Evolutionary conservation across 2,113 vertebrate genomes (phyloP).

Genomic region (Noturus placidus): DNA sequence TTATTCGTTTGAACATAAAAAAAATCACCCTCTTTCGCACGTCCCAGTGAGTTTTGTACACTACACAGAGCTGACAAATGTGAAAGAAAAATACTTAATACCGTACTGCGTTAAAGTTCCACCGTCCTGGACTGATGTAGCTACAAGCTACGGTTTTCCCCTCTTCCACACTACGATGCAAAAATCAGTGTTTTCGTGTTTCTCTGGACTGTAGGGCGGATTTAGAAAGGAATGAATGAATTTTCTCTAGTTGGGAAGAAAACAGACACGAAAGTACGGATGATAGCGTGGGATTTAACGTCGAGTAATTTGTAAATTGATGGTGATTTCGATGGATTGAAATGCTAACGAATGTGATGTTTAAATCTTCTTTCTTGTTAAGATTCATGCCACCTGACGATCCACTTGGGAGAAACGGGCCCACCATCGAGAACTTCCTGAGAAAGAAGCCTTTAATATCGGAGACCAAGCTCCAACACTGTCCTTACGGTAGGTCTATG

Average conservation of each 20-base stretch:
- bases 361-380: neutral
- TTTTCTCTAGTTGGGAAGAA: neutral
- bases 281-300: neutral
- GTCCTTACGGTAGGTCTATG: constrained; percentile 81
- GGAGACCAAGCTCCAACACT: constrained; percentile 78
- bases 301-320: no score
- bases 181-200: no score
- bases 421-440: constrained; percentile 83
- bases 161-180: neutral
- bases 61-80: neutral
- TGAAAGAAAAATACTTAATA: neutral
- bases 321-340: neutral
- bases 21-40: neutral
- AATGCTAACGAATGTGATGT: neutral
- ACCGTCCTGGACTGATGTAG: neutral
- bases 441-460: constrained; percentile 73
- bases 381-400: constrained; percentile 97
- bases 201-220: no score
- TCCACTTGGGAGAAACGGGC: constrained; percentile 83
- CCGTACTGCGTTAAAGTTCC: neutral
- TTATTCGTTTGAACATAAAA: neutral
- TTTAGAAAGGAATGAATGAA: no score
- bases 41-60: neutral
- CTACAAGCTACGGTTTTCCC: neutral
- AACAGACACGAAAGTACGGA: neutral